Conservation (phyloP, 2,797 vertebrate genomes). For the Cyclopterus lumpus region DNA sequence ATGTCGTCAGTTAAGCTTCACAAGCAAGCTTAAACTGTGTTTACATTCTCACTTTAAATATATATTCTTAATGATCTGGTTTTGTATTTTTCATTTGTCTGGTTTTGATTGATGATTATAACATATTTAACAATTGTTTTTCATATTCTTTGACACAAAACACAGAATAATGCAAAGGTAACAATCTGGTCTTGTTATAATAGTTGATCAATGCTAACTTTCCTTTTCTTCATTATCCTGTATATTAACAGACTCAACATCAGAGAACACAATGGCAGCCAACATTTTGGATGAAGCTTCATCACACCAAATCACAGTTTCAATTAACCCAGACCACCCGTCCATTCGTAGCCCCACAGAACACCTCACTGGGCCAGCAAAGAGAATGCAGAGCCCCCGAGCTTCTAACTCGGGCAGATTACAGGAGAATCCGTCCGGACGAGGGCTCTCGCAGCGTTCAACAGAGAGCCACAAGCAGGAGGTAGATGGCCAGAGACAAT, state of each 20-base stretch:
- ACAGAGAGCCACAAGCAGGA: constrained; percentile 47
- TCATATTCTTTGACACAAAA: not conserved
- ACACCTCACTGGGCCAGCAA: constrained; percentile 37
- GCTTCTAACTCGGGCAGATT: constrained; percentile 24
- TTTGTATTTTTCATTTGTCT: not conserved
- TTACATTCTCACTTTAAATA: not conserved
- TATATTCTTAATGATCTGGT: not conserved
- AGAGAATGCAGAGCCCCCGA: constrained; percentile 56
- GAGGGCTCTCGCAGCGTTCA: constrained; percentile 26
- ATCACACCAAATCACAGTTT: constrained; percentile 49
- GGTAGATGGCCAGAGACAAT: constrained; percentile 40
- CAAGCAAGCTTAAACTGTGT: not conserved
- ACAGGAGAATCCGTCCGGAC: constrained; percentile 33
- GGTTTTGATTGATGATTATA: not conserved
- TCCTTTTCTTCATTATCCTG: constrained; percentile 29
- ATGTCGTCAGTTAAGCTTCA: constrained; percentile 9
- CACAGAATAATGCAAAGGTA: not conserved
- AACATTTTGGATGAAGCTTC: constrained; percentile 50
- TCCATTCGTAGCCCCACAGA: constrained; percentile 48
- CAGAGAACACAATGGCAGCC: constrained; percentile 49
- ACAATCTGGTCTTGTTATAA: not conserved
- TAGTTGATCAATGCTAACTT: not conserved
- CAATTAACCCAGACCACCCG: constrained; percentile 44
- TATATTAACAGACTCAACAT: constrained; percentile 61
- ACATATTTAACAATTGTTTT: not conserved